Conservation (phyloP, 2,888 invertebrate species). For the Lasioglossum villosulum region DNA sequence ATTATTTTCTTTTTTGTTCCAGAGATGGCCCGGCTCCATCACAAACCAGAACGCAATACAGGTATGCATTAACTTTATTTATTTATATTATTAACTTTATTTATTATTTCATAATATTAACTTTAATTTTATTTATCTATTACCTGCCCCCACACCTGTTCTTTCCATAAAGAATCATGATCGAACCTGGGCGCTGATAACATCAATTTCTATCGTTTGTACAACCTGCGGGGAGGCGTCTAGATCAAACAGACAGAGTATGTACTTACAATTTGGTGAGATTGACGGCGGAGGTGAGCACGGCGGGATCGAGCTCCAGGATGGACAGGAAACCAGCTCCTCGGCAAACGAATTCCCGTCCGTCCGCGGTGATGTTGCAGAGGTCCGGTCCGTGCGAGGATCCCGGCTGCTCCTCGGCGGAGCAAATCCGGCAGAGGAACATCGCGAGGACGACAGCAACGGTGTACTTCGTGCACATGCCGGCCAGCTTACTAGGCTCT, state of each 20-base stretch:
- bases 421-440: slow-evolving; percentile 57
- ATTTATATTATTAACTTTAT: too few relatives aligned
- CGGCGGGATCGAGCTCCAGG: slow-evolving; percentile 65
- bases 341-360: slow-evolving; percentile 76
- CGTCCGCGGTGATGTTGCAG: slow-evolving; percentile 78
- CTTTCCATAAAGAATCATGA: too few relatives aligned
- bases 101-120: too few relatives aligned
- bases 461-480: slow-evolving; percentile 72
- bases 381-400: slow-evolving; percentile 44
- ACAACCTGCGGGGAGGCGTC: background rate
- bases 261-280: slow-evolving; percentile 81
- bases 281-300: slow-evolving; percentile 69
- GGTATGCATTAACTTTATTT: too few relatives aligned
- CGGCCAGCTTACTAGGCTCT: slow-evolving; percentile 58
- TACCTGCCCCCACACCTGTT: too few relatives aligned
- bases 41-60: too few relatives aligned
- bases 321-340: slow-evolving; percentile 75
- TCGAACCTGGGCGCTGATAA: too few relatives aligned
- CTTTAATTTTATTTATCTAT: too few relatives aligned
- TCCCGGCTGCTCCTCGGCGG: slow-evolving; percentile 43
- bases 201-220: too few relatives aligned
- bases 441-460: slow-evolving; percentile 61
- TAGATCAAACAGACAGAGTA: background rate
- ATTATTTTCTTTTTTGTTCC: too few relatives aligned
- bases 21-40: too few relatives aligned